Base-by-base conservation (phyloP, 64 coral and sea anemone genomes). In the Stichodactyla mertensii region DNA sequence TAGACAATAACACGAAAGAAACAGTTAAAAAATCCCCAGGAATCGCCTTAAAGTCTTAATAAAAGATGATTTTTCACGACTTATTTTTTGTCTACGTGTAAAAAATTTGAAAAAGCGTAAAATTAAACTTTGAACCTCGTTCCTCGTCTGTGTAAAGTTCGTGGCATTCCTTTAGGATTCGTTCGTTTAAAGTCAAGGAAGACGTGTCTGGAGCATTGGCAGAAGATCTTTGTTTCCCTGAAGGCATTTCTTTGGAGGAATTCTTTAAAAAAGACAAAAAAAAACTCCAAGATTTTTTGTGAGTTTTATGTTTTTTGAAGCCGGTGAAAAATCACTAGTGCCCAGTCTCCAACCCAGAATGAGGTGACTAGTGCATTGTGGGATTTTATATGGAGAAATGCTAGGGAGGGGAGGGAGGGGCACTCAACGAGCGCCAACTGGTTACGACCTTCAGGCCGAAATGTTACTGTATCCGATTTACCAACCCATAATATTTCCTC, bases 141-240 rank as follows among this genome's bases (percentile, higher is more conserved):
- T 99, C 93, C 61, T 95, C 89, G 18, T 95, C 93, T 16, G 64
- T 92, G 88, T 99, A 99, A 20, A 99, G 92, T 92, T 99, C 93
- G 22, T 99, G 93, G 59, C 97, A 99, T 92, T 99, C 93, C 60
- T 94, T 92, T 54, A 99, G 90, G 70, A 99, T 95, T 57, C 91
- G 90, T 64, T 99, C 97, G 79, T 99, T 99, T n/a, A 95, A 82
- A 64, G 84, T 92, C 4, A 99, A 88, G 28, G 97, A 86, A 36
- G 93, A 92, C 20, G 93, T 90, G 51, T 98, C 96, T 53, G 90
- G 90, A 74, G 93, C 90, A 85, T 99, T 95, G n/a, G 97, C 91
- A 57, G 97, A 99, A 5, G 88, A 9, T 74, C 97, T 83, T 56
- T 95, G 97, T 86, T 91, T 94, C 45, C 93, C 88, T 59, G 93